Percentiles rank a stretch among this genome's conserved stretches.
Conservation (phyloP, 2,113 vertebrate genomes). For the Machaerirhynchus nigripectus region DNA sequence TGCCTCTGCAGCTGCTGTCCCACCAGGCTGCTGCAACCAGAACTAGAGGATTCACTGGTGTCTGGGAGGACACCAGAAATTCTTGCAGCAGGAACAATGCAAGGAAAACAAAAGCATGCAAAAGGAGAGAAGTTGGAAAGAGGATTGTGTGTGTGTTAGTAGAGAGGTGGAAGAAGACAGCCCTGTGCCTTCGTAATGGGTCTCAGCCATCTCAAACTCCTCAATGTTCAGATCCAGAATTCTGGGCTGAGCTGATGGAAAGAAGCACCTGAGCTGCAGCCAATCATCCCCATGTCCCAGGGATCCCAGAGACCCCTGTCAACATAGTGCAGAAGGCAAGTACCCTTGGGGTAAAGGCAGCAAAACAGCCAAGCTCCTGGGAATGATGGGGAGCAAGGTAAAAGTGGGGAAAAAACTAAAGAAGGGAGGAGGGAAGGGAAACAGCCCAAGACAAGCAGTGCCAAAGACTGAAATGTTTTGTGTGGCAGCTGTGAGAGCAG, state of each 20-base stretch:
- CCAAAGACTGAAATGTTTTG: background rate
- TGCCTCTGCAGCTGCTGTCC: background rate
- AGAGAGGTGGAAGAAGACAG: background rate
- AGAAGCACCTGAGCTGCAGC: background rate
- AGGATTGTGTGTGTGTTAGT: rapidly evolving
- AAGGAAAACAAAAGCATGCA: background rate
- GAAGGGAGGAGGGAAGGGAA: background rate
- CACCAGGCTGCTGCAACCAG: background rate
- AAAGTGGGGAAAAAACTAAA: background rate
- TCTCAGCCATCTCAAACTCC: background rate
- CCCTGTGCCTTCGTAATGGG: rapidly evolving
- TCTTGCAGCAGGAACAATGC: background rate
- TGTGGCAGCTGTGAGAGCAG: background rate
- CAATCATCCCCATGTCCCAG: background rate
- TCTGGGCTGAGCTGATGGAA: background rate
- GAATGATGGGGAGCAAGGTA: background rate
- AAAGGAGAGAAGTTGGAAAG: background rate
- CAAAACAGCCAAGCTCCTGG: background rate
- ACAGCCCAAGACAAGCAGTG: background rate
- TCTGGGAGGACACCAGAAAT: background rate
- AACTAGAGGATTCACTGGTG: background rate
- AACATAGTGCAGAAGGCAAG: background rate
- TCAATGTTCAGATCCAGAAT: background rate
- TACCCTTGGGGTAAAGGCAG: background rate
- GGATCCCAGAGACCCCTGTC: background rate